Conservation (phyloP, 2,797 vertebrate genomes). For the Danio jaintianensis region DNA sequence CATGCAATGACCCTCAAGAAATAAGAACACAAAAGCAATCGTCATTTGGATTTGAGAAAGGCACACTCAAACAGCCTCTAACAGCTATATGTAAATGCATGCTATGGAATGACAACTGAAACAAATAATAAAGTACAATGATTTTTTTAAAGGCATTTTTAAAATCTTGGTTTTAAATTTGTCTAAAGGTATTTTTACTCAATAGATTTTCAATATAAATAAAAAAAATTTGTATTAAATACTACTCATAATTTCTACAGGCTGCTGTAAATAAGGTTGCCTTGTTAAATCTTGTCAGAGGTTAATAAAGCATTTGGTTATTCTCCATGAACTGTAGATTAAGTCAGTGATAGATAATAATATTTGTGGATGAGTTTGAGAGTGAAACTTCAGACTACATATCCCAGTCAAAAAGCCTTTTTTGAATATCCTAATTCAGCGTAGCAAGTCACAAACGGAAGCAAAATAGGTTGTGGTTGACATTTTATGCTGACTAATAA, state of each 20-base stretch:
- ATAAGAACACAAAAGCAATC: too few species aligned
- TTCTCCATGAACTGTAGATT: not conserved
- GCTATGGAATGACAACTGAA: not conserved
- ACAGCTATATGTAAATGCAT: not conserved
- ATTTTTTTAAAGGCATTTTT: too few species aligned
- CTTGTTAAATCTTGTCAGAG: not conserved
- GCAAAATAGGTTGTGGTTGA: not conserved
- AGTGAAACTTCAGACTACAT: not conserved
- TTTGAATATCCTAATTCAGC: not conserved
- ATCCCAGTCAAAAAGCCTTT: not conserved
- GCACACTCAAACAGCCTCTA: not conserved
- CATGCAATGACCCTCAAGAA: not conserved
- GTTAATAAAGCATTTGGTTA: not conserved
- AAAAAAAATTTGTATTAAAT: too few species aligned
- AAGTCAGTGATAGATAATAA: not conserved
- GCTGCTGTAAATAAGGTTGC: not conserved
- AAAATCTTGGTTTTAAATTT: too few species aligned
- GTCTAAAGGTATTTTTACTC: too few species aligned
- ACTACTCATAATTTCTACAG: not conserved
- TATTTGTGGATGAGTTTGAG: not conserved
- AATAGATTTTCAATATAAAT: not conserved
- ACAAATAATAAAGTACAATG: not conserved
- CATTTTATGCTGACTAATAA: not conserved
- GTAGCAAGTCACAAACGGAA: not conserved
- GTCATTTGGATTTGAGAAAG: too few species aligned